Percentiles rank a stretch among this genome's conserved stretches.
These are phyloP conservation scores for Mystacornis crossleyi DNA, from an alignment of 2,113 vertebrate species.

Conservation along the genomic window DNA sequence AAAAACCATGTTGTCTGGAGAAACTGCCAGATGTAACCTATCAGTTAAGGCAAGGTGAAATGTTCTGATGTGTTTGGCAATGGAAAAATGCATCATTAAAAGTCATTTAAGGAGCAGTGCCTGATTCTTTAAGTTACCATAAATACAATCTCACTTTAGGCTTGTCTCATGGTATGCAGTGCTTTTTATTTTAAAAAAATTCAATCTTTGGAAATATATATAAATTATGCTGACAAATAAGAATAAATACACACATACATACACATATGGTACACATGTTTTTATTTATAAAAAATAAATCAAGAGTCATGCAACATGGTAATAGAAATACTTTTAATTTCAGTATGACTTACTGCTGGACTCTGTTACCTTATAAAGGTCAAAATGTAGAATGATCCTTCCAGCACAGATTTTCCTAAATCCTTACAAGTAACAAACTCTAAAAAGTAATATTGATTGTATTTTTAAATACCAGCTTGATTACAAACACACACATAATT, in stretches of 20 bases:
- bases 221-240: background rate
- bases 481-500: background rate
- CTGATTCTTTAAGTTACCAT: background rate
- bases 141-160: background rate
- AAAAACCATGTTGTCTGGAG: background rate
- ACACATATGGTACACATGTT: background rate
- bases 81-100: background rate
- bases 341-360: background rate
- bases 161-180: background rate
- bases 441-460: background rate
- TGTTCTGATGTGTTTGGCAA: background rate
- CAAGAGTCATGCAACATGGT: background rate
- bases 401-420: background rate
- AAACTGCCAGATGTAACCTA: background rate
- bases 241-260: background rate
- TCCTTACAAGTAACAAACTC: background rate
- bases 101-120: background rate
- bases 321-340: background rate
- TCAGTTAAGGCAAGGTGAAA: background rate
- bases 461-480: background rate
- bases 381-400: background rate
- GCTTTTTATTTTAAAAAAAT: background rate
- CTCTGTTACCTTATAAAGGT: background rate
- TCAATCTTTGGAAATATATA: background rate
- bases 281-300: background rate